Percentiles rank a stretch among this genome's conserved stretches.
phyloP scores from a whole-genome alignment of 1,140 invertebrate genomes.

The Panagrolaimus sp. region DNA sequence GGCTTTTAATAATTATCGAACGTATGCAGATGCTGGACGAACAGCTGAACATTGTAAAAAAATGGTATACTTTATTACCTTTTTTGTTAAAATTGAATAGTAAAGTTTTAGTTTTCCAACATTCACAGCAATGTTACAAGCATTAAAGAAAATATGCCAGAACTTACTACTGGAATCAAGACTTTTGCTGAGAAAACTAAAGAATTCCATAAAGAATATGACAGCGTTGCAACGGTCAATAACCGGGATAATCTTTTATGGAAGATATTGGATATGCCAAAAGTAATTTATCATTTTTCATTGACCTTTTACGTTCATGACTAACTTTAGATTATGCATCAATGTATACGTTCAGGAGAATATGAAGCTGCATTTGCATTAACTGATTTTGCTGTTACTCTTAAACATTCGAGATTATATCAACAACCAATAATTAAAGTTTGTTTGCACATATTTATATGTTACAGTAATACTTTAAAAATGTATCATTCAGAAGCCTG shows the following conservation, averaged over 20 bases:
- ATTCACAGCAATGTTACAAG: slow-evolving; percentile 40
- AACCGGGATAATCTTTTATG: slow-evolving; percentile 22
- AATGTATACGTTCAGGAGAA: slow-evolving; percentile 51
- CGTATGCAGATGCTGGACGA: slow-evolving; percentile 57
- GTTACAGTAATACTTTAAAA: too few species aligned
- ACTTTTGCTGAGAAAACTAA: slow-evolving; percentile 16
- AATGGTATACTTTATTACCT: slow-evolving; percentile 33
- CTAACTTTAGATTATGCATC: slow-evolving; percentile 49
- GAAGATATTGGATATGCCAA: slow-evolving; percentile 34
- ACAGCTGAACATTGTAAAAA: slow-evolving; percentile 56
- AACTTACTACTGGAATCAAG: slow-evolving; percentile 24
- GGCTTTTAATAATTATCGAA: slow-evolving; percentile 58
- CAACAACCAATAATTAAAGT: background rate
- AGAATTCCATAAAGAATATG: slow-evolving; percentile 3
- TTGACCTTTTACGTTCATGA: background rate
- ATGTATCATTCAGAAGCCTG: slow-evolving; percentile 7
- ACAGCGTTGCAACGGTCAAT: background rate
- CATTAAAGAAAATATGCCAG: slow-evolving; percentile 28
- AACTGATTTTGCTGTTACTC: slow-evolving; percentile 50
- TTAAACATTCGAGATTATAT: slow-evolving; percentile 22
- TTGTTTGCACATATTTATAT: too few species aligned
- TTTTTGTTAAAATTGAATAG: background rate
- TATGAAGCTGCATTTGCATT: slow-evolving; percentile 55
- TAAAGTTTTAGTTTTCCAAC: slow-evolving; percentile 32
- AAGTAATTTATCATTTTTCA: slow-evolving; percentile 16